These are phyloP conservation scores for Strix uralensis DNA, from an alignment of 2,113 vertebrate species.

Conservation along the genomic window DNA sequence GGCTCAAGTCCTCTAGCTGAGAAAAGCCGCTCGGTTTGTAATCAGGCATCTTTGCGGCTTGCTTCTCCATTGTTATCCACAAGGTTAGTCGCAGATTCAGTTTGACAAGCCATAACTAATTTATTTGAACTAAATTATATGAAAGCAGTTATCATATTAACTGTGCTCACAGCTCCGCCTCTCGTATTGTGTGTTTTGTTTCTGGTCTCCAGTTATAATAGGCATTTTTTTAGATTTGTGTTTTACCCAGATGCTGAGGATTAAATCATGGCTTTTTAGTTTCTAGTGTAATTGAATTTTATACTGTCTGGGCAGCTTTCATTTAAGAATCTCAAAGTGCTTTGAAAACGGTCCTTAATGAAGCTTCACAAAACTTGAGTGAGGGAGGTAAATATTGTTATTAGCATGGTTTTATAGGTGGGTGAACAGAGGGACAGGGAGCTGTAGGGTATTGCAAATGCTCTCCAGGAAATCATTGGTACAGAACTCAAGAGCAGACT, in stretches of 20 bases:
- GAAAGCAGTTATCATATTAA: slow-evolving; percentile 13
- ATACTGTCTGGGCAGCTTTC: background rate
- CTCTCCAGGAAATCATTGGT: background rate
- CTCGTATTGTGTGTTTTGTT: background rate
- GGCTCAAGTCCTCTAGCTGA: background rate
- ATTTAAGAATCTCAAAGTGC: background rate
- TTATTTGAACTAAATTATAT: slow-evolving; percentile 1
- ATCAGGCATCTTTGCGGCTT: background rate
- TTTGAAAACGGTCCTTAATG: background rate
- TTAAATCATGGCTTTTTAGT: background rate
- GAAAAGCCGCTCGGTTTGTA: background rate
- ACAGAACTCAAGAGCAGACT: background rate
- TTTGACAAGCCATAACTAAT: slow-evolving; percentile 44
- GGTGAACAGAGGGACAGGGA: background rate
- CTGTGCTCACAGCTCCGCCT: background rate
- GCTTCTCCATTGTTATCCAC: background rate
- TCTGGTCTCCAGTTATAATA: background rate
- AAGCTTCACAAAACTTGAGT: slow-evolving; percentile 7
- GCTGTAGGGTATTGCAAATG: background rate
- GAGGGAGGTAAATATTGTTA: slow-evolving; percentile 6
- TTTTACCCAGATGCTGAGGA: background rate
- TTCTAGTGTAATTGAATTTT: slow-evolving; percentile 22
- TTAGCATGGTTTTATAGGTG: background rate
- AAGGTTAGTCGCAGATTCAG: background rate
- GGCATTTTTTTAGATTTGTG: background rate